phyloP scores from a whole-genome alignment of 1,140 invertebrate genomes.

The Gonatopus flavifemur region DNA sequence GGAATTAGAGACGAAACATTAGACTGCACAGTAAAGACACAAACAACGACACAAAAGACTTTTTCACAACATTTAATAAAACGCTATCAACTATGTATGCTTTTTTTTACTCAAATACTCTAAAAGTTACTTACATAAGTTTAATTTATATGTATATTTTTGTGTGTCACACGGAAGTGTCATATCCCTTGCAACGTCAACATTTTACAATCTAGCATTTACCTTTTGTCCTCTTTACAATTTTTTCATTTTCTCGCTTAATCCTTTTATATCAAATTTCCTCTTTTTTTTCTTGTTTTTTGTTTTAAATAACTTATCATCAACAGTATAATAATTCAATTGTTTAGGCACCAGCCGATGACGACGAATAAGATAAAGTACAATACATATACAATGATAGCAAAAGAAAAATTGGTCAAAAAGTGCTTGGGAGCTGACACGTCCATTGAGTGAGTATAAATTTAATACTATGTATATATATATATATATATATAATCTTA shows the following conservation, averaged over 20 bases:
- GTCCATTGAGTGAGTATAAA: constrained; percentile 43
- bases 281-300: constrained; percentile 2
- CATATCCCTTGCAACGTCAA: constrained; percentile 27
- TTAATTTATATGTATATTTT: constrained; percentile 42
- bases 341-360: constrained; percentile 31
- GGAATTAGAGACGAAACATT: constrained; percentile 8
- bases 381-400: constrained; percentile 10
- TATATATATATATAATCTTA: too few species aligned
- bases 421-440: constrained; percentile 42
- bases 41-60: constrained; percentile 39
- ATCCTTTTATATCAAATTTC: not conserved
- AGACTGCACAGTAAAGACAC: constrained; percentile 4
- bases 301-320: constrained; percentile 13
- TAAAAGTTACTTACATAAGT: constrained; percentile 56
- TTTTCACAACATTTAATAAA: constrained; percentile 61
- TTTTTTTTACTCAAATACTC: constrained; percentile 55
- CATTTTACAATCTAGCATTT: not conserved
- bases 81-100: constrained; percentile 55
- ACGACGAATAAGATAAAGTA: constrained; percentile 29
- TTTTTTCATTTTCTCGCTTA: constrained; percentile 1
- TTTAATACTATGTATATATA: constrained; percentile 49
- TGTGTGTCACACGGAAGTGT: constrained; percentile 27
- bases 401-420: constrained; percentile 25
- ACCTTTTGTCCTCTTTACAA: not conserved
- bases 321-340: constrained; percentile 15